Conservation (phyloP, 2,113 vertebrate species). For the Thalassarche chlororhynchos region DNA sequence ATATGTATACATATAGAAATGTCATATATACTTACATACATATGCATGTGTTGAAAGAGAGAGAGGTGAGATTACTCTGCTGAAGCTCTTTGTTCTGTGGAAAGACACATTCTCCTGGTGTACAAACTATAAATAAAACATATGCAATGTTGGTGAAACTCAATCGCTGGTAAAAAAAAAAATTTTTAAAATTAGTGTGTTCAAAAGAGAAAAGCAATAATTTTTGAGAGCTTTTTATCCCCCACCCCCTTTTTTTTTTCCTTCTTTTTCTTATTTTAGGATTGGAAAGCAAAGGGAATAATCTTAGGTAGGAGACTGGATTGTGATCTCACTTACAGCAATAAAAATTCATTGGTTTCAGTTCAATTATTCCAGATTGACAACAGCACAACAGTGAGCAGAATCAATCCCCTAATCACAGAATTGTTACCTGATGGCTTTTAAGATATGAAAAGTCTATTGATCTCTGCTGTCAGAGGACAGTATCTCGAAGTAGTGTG, state of each 20-base stretch:
- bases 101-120: neutral
- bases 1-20: neutral
- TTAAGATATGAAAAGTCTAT: constrained; percentile 4
- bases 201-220: neutral
- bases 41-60: neutral
- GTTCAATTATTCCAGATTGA: constrained; percentile 22
- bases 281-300: neutral
- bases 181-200: neutral
- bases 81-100: neutral
- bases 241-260: rapidly evolving
- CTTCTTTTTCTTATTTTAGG: neutral
- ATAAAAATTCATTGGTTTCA: neutral
- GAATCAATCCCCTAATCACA: neutral
- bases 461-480: constrained; percentile 1
- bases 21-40: neutral
- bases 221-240: neutral
- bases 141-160: neutral
- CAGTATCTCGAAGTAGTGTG: neutral
- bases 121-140: neutral
- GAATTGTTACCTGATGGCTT: neutral
- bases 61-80: neutral
- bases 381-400: neutral
- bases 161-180: neutral
- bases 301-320: neutral
- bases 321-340: neutral